Base-by-base conservation (phyloP, 2,888 invertebrate species). In the Cyclophora punctaria region DNA sequence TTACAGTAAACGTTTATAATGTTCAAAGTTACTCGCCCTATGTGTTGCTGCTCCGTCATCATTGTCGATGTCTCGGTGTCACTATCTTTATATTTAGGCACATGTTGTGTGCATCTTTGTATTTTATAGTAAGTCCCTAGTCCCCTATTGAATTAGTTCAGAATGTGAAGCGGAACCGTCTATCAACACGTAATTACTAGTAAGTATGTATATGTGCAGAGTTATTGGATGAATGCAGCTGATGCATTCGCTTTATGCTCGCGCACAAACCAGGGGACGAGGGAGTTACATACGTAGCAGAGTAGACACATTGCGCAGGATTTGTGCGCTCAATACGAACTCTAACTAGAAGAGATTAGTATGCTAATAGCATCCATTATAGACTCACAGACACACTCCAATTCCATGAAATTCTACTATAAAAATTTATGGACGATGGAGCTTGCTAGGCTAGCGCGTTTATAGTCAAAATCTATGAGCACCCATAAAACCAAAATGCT, bases 1-100 rank as follows among this genome's bases (percentile, higher is more conserved):
- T 71, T 76, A 73, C 72, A 64, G 66, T 72, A 73, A 83, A 84
- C 81, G 71, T 74, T 68, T 62, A 70, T 72, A 78, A 81, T 76
- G 77, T 80, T 83, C 73, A 81, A 84, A 81, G 65, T 88, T 88
- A 88, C 88, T 88, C 87, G 88, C 88, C 87, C 86, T 86, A 85
- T 71, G 65, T 75, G 85, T 64, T 71, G 80, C 64, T 78, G 73
- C 79, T 77, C 70, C 75, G 72, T 79, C 73, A 73, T 78, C 63
- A 69, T 76, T 73, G 80, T 75, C 72, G 78, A 74, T 69, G 71
- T 69, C 79, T 78, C 81, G 72, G 73, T 70, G 73, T 71, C 83
- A 83, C 67, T 73, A 73, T 64, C 67, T 71, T 65, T 60, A 7
- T 62, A 62, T 69, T 59, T 61, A 64, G 60, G 60, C 59, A 67